These are phyloP conservation scores for Orchestes rusci DNA, from an alignment of 2,888 invertebrate species.

Conservation along the genomic window DNA sequence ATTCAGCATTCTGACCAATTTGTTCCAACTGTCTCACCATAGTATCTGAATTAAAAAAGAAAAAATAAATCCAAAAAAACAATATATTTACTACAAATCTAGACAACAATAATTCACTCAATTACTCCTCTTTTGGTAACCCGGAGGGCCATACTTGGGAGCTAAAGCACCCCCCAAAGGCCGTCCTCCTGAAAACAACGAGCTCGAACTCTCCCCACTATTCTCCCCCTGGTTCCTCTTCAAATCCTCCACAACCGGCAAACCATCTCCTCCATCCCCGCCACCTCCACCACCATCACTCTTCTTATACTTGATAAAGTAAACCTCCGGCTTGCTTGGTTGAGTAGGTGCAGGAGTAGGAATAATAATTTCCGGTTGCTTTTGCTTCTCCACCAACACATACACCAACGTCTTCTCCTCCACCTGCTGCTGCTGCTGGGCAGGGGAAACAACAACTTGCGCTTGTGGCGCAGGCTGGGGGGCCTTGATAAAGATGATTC, in stretches of 20 bases:
- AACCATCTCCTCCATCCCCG: slow-evolving; percentile 26
- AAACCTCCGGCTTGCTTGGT: slow-evolving; percentile 83
- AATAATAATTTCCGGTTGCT: slow-evolving; percentile 70
- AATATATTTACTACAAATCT: too few species aligned
- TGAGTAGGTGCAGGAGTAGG: slow-evolving; percentile 74
- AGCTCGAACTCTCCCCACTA: slow-evolving; percentile 15
- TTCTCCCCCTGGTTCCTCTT: slow-evolving; percentile 4
- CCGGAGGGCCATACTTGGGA: slow-evolving; percentile 29
- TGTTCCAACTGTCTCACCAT: too few species aligned
- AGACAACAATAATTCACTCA: too few species aligned
- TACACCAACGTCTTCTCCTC: slow-evolving; percentile 85
- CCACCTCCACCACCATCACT: slow-evolving; percentile 46
- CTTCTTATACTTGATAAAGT: slow-evolving; percentile 76
- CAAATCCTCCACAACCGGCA: slow-evolving; percentile 16
- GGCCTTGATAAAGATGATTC: slow-evolving; percentile 82
- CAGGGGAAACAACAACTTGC: neutral
- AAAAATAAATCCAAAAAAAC: too few species aligned
- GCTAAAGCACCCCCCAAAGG: neutral
- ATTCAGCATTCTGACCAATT: too few species aligned
- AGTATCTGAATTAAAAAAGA: too few species aligned
- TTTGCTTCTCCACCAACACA: slow-evolving; percentile 82
- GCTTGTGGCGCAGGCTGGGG: slow-evolving; percentile 41
- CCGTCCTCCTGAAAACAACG: slow-evolving; percentile 12
- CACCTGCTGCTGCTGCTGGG: slow-evolving; percentile 58
- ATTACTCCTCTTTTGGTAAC: slow-evolving; percentile 22